phyloP scores from a whole-genome alignment of 2,113 vertebrate genomes.

The Toxostoma redivivum region DNA sequence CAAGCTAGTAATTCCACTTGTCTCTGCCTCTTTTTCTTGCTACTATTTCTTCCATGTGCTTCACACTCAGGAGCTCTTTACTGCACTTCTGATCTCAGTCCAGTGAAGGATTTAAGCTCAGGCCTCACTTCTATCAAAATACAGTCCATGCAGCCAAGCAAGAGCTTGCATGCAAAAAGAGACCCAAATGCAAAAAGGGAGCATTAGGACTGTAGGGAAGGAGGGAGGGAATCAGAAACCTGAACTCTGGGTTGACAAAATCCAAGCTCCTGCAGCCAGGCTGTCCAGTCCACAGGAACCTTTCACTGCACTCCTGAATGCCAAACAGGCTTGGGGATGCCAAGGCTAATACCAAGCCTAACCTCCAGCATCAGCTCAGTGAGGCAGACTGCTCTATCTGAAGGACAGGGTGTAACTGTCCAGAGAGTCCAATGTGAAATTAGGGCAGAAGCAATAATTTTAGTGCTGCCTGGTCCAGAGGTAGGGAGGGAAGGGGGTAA shows the following conservation, averaged over 20 bases:
- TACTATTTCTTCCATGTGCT: not conserved
- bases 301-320: not conserved
- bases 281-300: not conserved
- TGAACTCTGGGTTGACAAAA: not conserved
- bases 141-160: not conserved
- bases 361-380: not conserved
- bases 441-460: not conserved
- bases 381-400: not conserved
- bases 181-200: not conserved
- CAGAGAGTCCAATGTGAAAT: not conserved
- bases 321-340: not conserved
- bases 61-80: not conserved
- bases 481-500: not conserved
- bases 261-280: not conserved
- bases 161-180: not conserved
- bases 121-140: not conserved
- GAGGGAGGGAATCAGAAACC: not conserved
- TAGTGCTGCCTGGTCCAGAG: not conserved
- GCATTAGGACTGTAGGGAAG: not conserved
- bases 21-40: not conserved
- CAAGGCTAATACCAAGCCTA: not conserved
- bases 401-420: not conserved
- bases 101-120: not conserved
- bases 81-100: not conserved
- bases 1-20: not conserved